A percentile compares a stretch with the other conserved stretches of the same genome.
Evolutionary conservation across 2,797 vertebrate genomes (phyloP).

Genomic region (Sylvilagus floridanus): DNA sequence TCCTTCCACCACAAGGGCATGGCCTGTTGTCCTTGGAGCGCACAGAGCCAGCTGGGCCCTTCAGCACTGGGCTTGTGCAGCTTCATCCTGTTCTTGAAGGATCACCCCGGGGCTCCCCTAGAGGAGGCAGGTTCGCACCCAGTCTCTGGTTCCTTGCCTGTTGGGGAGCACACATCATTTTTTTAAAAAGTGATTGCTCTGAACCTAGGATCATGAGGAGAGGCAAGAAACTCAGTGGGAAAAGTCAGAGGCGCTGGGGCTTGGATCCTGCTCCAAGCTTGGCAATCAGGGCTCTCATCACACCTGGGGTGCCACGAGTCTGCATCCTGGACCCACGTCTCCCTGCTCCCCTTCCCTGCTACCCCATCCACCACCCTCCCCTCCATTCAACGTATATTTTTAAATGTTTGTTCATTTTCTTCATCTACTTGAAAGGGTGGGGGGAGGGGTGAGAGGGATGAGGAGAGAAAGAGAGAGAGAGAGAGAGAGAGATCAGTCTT

Average conservation of each 20-base stretch:
- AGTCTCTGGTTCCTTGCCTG: constrained; percentile 26
- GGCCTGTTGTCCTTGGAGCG: constrained; percentile 71
- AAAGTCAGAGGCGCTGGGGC: not conserved
- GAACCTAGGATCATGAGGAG: not conserved
- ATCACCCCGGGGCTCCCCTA: not conserved
- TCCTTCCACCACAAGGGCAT: not conserved
- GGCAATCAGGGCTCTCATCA: not conserved
- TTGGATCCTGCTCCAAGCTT: constrained; percentile 28
- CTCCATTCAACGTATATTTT: too few relatives aligned
- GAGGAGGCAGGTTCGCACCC: constrained; percentile 20
- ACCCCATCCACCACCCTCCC: too few relatives aligned
- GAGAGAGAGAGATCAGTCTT: too few relatives aligned
- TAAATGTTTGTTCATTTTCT: too few relatives aligned
- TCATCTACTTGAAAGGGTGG: too few relatives aligned
- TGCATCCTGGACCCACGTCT: not conserved
- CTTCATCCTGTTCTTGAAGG: constrained; percentile 34
- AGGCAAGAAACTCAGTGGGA: not conserved
- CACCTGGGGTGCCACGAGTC: not conserved
- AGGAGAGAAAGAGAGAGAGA: too few relatives aligned
- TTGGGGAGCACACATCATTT: not conserved
- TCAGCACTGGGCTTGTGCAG: not conserved
- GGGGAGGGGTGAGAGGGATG: too few relatives aligned
- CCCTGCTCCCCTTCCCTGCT: not conserved
- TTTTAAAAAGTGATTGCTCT: constrained; percentile 13
- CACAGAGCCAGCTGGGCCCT: not conserved